phyloP scores from a whole-genome alignment of 2,797 vertebrate genomes.

The Falco rusticolus region DNA sequence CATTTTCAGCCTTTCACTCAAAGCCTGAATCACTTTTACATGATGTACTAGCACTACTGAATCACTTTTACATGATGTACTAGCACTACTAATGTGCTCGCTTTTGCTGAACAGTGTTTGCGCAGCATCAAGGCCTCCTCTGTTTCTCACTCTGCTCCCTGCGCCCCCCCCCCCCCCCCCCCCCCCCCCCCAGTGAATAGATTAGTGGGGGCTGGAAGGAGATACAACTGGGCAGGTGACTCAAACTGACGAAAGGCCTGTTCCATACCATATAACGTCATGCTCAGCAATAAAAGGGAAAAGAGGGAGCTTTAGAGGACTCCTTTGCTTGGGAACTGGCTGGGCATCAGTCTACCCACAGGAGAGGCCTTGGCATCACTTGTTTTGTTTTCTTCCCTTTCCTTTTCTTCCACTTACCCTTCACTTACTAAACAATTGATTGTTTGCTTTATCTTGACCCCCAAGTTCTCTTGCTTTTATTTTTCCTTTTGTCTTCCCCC shows the following conservation, averaged over 20 bases:
- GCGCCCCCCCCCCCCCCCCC: too few relatives aligned
- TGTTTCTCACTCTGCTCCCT: neutral
- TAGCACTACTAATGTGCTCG: neutral
- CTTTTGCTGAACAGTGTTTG: neutral
- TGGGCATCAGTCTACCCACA: neutral
- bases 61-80: neutral
- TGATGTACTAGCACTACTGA: neutral
- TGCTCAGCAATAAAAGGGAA: too few relatives aligned
- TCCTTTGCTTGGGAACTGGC: neutral
- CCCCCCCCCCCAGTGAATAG: neutral
- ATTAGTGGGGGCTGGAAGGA: neutral
- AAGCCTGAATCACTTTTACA: neutral
- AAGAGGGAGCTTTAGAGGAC: neutral
- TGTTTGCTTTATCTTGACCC: neutral
- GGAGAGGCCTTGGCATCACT: neutral
- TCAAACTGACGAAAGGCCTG: neutral
- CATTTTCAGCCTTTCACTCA: neutral
- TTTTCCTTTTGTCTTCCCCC: neutral
- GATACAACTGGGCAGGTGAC: neutral
- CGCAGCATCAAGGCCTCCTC: neutral
- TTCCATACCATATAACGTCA: neutral
- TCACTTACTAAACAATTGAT: neutral
- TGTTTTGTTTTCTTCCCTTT: neutral
- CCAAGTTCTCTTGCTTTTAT: neutral
- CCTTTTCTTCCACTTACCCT: neutral